Percentiles rank a stretch among this genome's conserved stretches.
phyloP scores from a whole-genome alignment of 1,140 invertebrate genomes.

The Rhyzopertha dominica region DNA sequence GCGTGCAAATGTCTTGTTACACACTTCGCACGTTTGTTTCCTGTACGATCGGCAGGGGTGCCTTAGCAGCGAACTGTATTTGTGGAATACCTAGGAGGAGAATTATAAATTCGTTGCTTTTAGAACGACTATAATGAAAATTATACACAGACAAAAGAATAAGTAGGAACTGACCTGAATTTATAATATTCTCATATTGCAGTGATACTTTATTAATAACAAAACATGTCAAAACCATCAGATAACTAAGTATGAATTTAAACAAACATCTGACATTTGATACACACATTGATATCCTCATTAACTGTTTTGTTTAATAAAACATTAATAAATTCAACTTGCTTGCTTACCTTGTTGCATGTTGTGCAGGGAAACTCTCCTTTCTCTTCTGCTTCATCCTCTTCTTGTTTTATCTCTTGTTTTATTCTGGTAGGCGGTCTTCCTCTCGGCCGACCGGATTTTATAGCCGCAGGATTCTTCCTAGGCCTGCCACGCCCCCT shows the following conservation, averaged over 20 bases:
- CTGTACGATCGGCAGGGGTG: neutral
- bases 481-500: conserved; percentile 27
- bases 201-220: no score
- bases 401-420: conserved; percentile 14
- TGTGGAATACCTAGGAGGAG: no score
- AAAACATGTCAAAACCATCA: no score
- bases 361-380: conserved; percentile 35
- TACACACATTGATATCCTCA: no score
- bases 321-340: no score
- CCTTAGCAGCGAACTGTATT: neutral
- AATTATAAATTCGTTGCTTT: neutral
- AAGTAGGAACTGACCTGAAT: no score
- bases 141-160: no score
- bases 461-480: conserved; percentile 16
- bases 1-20: conserved; percentile 35
- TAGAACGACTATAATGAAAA: neutral
- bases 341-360: conserved; percentile 38
- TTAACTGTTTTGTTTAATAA: no score
- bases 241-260: no score
- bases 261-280: no score
- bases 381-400: conserved; percentile 24
- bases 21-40: conserved; percentile 33
- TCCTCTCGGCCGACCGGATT: conserved; percentile 19
- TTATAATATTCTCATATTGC: no score
- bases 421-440: conserved; percentile 13